A percentile compares a stretch with the other conserved stretches of the same genome.
phyloP scores from a whole-genome alignment of 2,888 invertebrate genomes.

The Dicranocentrus wangi region DNA sequence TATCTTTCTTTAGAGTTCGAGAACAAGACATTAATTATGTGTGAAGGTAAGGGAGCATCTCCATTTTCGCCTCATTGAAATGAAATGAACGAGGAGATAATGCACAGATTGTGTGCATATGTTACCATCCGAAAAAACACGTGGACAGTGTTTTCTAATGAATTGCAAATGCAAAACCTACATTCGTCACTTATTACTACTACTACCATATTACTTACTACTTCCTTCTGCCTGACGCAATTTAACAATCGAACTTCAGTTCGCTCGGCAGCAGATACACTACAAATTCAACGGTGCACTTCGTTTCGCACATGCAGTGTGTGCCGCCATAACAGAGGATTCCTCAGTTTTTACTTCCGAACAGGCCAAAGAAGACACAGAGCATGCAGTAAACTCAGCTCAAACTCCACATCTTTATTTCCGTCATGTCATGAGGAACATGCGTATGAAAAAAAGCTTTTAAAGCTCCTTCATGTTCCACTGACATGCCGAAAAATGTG shows the following conservation, averaged over 20 bases:
- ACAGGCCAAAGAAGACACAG: conserved; percentile 35
- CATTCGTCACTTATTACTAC: too few species aligned
- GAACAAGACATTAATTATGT: conserved; percentile 33
- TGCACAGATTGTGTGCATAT: background rate
- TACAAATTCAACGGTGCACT: conserved; percentile 22
- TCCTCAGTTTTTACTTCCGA: conserved; percentile 24
- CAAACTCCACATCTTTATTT: too few species aligned
- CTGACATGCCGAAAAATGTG: conserved; percentile 8
- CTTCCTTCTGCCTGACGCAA: too few species aligned
- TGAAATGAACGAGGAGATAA: background rate
- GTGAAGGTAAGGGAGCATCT: conserved; percentile 24
- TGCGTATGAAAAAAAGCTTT: conserved; percentile 32
- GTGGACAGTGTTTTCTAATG: conserved; percentile 13
- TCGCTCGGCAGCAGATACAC: background rate
- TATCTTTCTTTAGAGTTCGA: too few species aligned
- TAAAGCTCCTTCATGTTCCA: background rate
- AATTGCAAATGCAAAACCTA: conserved; percentile 12
- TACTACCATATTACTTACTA: too few species aligned
- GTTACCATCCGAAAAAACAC: conserved; percentile 15
- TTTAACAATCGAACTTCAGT: background rate
- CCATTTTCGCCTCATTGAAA: background rate
- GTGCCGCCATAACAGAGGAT: background rate
- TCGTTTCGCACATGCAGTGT: background rate
- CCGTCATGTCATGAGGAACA: background rate
- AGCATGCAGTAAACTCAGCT: conserved; percentile 9